Evolutionary conservation across 1,140 invertebrate species (phyloP).

Genomic region (Plectrocnemia conspersa): DNA sequence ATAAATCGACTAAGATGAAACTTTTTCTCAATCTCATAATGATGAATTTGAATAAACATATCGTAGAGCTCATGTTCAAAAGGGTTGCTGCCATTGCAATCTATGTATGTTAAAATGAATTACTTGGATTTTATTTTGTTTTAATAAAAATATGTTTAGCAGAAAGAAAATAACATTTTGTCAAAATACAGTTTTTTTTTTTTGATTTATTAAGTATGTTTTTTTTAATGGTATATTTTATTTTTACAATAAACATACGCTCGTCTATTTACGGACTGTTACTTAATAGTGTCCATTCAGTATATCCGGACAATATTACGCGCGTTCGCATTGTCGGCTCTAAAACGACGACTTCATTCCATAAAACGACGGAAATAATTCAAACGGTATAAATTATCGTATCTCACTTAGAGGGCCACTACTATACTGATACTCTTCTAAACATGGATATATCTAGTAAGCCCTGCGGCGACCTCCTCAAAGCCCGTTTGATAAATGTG

Average conservation of each 20-base stretch:
- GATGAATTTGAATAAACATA: too few relatives aligned
- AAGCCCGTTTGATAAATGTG: conserved; percentile 20
- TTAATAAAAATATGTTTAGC: too few relatives aligned
- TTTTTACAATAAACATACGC: background rate
- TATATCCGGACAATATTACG: too few relatives aligned
- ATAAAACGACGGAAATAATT: background rate
- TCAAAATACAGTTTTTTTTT: background rate
- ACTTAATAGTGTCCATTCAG: background rate
- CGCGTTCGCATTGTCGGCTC: too few relatives aligned
- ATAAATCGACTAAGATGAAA: too few relatives aligned
- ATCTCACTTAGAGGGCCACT: background rate
- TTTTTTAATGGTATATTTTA: background rate
- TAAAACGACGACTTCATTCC: background rate
- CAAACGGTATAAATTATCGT: background rate
- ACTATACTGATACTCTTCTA: background rate
- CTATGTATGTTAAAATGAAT: too few relatives aligned
- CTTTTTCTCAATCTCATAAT: too few relatives aligned
- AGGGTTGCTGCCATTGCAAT: too few relatives aligned
- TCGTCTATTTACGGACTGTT: background rate
- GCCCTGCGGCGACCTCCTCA: conserved; percentile 13
- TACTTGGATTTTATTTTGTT: too few relatives aligned
- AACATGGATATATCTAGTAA: background rate
- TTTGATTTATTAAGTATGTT: background rate
- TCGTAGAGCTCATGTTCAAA: too few relatives aligned
- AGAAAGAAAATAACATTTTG: too few relatives aligned